Evolutionary conservation across 2,888 invertebrate species (phyloP).

Genomic region (Plutella xylostella): DNA sequence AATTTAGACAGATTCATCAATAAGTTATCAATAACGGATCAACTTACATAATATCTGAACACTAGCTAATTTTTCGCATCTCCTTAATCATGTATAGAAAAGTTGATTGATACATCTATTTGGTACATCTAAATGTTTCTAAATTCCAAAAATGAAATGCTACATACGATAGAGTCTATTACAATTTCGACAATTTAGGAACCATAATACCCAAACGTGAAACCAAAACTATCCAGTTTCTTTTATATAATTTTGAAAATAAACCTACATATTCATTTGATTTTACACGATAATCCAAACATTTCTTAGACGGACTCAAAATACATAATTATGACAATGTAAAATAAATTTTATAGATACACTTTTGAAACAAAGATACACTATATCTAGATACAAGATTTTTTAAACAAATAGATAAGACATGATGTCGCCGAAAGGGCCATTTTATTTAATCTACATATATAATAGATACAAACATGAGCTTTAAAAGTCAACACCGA

Average conservation of each 20-base stretch:
- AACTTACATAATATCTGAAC: slow-evolving; percentile 41
- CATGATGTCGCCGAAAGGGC: slow-evolving; percentile 51
- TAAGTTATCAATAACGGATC: slow-evolving; percentile 52
- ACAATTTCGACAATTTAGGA: slow-evolving; percentile 71
- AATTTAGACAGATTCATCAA: slow-evolving; percentile 43
- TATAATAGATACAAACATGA: slow-evolving; percentile 62
- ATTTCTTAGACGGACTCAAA: slow-evolving; percentile 65
- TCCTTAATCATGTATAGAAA: slow-evolving; percentile 60
- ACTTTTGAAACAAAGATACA: slow-evolving; percentile 36
- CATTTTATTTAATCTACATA: slow-evolving; percentile 56
- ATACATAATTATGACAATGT: slow-evolving; percentile 54
- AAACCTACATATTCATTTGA: slow-evolving; percentile 47
- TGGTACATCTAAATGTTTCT: slow-evolving; percentile 66
- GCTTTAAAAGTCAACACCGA: slow-evolving; percentile 64
- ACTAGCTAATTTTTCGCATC: slow-evolving; percentile 61
- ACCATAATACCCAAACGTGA: slow-evolving; percentile 70
- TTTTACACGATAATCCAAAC: slow-evolving; percentile 56
- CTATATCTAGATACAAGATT: slow-evolving; percentile 46
- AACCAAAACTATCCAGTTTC: slow-evolving; percentile 56
- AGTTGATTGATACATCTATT: slow-evolving; percentile 67
- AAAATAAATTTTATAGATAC: slow-evolving; percentile 29
- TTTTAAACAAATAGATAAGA: slow-evolving; percentile 40
- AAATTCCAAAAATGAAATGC: slow-evolving; percentile 63
- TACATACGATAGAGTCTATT: slow-evolving; percentile 68
- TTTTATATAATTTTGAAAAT: slow-evolving; percentile 64